Evolutionary conservation across 2,888 invertebrate genomes (phyloP), one percentile per base, ranked within the genome.

Genomic region (Luperina nickerlii): DNA sequence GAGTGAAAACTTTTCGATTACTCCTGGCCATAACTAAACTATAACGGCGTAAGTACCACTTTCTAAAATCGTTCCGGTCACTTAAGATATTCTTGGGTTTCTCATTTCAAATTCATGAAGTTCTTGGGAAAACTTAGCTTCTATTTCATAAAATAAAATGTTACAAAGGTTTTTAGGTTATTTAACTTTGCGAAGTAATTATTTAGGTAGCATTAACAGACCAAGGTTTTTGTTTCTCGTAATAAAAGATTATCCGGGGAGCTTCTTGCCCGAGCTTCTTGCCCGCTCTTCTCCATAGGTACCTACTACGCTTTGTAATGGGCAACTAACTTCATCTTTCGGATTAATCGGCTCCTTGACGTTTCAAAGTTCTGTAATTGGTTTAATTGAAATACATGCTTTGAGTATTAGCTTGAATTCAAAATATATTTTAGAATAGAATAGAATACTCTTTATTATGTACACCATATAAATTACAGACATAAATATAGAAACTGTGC

Each of bases 1-100:
- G 62, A 32, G 62, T 70, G 27, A 76, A 45, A 63, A 27, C 45
- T 38, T 57, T 76, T 83, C 32, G 48, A 76, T 84, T 79, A 74
- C 62, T 42, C 24, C n/a, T 63, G 57, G 32, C 27, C n/a, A 62
- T 72, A 72, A 69, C 48, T 32, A 66, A 72, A 79, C 69, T 69
- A 63, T 38, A 27, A 73, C 11, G 9, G 24, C 38, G 48, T 62
- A 54, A 76, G 45, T 32, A 27, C 63, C 54, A 68, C 42, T 82
- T 62, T 45, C 24, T 27, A 42, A n/a, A 15, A 72, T 51, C 48
- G 48, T 73, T 70, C 20, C 24, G n/a, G n/a, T n/a, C 20, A 15
- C 38, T 32, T 5, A 32, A 32, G 8, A 20, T 71, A 51, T 63
- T 63, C 54, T 45, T 60, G 11, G 57, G 42, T 54, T 24, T 27